phyloP scores from a whole-genome alignment of 2,113 vertebrate species.

The Fulica atra region DNA sequence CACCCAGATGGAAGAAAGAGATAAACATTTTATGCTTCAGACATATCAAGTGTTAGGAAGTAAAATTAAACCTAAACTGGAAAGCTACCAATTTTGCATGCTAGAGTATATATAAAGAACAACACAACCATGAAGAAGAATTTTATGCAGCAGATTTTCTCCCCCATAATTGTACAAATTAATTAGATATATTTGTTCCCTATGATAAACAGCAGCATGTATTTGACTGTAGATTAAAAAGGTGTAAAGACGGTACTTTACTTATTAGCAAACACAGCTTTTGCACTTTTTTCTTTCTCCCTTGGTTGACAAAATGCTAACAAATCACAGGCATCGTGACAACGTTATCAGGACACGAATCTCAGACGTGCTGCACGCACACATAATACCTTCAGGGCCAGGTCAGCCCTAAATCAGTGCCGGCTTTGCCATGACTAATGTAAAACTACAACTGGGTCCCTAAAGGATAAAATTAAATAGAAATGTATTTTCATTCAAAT shows the following conservation, averaged over 20 bases:
- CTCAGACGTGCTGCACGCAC: background rate
- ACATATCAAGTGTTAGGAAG: conserved; percentile 21
- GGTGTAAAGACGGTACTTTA: conserved; percentile 34
- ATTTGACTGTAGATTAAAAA: conserved; percentile 47
- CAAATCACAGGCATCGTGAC: background rate
- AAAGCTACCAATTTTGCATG: conserved; percentile 54
- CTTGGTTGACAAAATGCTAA: background rate
- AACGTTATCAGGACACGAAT: background rate
- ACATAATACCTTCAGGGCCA: background rate
- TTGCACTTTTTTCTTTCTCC: conserved; percentile 1
- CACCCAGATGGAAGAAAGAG: conserved; percentile 48
- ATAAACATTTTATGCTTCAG: conserved; percentile 30
- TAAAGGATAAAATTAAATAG: conserved; percentile 9
- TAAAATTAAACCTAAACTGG: conserved; percentile 71
- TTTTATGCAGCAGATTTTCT: conserved; percentile 22
- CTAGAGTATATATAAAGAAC: conserved; percentile 44
- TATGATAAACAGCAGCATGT: conserved; percentile 50
- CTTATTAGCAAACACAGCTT: conserved; percentile 31
- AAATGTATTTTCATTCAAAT: conserved; percentile 8
- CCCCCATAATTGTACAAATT: conserved; percentile 31
- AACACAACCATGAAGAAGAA: conserved; percentile 17
- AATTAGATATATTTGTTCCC: conserved; percentile 44
- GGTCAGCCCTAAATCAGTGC: background rate
- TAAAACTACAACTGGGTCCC: background rate
- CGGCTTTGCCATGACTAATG: background rate